These are phyloP conservation scores for Hoplostethus atlanticus DNA, from an alignment of 2,797 vertebrate species.

Conservation along the genomic window DNA sequence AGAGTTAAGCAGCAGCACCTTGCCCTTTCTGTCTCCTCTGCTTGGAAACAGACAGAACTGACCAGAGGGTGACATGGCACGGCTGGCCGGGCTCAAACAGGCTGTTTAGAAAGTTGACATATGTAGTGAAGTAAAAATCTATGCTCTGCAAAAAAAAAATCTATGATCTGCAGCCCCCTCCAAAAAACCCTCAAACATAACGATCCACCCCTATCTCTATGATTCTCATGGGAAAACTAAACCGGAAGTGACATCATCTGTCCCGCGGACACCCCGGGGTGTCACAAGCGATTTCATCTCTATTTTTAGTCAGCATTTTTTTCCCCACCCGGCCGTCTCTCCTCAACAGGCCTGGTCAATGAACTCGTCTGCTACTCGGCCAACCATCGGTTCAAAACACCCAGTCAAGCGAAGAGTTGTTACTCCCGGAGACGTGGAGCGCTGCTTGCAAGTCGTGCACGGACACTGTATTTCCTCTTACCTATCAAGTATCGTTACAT, in stretches of 20 bases:
- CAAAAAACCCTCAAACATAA: not conserved
- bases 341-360: conserved; percentile 12
- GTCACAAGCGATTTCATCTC: conserved; percentile 58
- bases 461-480: not conserved
- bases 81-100: conserved; percentile 24
- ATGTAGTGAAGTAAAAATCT: not conserved
- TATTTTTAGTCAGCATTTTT: conserved; percentile 44
- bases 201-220: not conserved
- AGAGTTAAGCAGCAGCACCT: conserved; percentile 49
- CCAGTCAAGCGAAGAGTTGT: not conserved
- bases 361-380: not conserved
- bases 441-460: not conserved
- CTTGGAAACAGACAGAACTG: conserved; percentile 51
- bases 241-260: conserved; percentile 66
- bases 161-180: too few species aligned
- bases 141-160: too few species aligned
- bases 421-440: not conserved
- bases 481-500: not conserved
- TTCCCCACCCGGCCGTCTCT: conserved; percentile 26
- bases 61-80: conserved; percentile 43
- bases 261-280: conserved; percentile 52
- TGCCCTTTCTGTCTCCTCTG: conserved; percentile 56
- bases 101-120: not conserved
- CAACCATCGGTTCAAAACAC: not conserved
- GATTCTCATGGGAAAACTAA: conserved; percentile 51